These are phyloP conservation scores for Pyrrhia umbra DNA, from an alignment of 2,888 invertebrate genomes.

Conservation along the genomic window DNA sequence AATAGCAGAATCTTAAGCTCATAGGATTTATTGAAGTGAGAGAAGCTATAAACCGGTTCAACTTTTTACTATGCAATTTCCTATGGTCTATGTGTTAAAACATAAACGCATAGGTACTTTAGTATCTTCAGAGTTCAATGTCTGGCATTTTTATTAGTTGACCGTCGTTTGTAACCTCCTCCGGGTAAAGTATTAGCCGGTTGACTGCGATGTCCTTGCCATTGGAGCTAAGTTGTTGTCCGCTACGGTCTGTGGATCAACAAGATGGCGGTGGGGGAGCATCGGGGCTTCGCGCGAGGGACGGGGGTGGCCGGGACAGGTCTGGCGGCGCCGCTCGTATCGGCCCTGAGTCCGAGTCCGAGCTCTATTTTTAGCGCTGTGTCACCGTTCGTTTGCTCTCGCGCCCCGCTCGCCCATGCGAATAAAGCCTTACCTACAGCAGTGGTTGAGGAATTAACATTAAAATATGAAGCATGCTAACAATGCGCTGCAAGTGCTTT, in stretches of 20 bases:
- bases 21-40: slow-evolving; percentile 68
- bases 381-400: slow-evolving; percentile 83
- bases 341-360: slow-evolving; percentile 73
- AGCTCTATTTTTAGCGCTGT: slow-evolving; percentile 89
- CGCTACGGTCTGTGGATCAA: slow-evolving; percentile 79
- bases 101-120: slow-evolving; percentile 50
- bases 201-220: slow-evolving; percentile 76
- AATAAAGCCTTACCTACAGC: slow-evolving; percentile 64
- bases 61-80: slow-evolving; percentile 72
- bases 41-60: slow-evolving; percentile 70
- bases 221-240: slow-evolving; percentile 72
- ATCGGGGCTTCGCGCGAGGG: slow-evolving; percentile 74
- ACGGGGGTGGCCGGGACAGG: slow-evolving; percentile 77
- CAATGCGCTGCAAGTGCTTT: slow-evolving; percentile 58
- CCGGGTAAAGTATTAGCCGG: slow-evolving; percentile 65
- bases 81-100: slow-evolving; percentile 60
- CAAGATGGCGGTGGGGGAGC: slow-evolving; percentile 84
- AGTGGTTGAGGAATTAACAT: slow-evolving; percentile 59
- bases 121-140: slow-evolving; percentile 62
- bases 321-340: slow-evolving; percentile 72
- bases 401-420: slow-evolving; percentile 70
- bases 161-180: slow-evolving; percentile 58
- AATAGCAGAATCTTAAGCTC: slow-evolving; percentile 58
- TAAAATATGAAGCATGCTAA: slow-evolving; percentile 56
- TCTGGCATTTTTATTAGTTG: slow-evolving; percentile 58